These are phyloP conservation scores for Scaptomyza hsui DNA, from an alignment of 1,140 invertebrate species.

Conservation along the genomic window DNA sequence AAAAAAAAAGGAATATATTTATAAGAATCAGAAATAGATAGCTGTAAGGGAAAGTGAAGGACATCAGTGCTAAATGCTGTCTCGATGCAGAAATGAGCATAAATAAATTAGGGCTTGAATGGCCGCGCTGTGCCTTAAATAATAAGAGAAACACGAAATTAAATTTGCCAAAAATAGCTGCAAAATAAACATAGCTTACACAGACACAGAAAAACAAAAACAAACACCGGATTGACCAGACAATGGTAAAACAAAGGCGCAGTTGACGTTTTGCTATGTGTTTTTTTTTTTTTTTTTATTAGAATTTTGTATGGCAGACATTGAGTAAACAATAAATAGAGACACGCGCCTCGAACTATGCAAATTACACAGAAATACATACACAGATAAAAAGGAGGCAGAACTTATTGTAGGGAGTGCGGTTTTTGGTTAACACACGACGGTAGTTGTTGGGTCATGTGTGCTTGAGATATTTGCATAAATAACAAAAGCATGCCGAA, in stretches of 20 bases:
- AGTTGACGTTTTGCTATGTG: conserved; percentile 10
- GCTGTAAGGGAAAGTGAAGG: conserved; percentile 41
- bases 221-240: conserved; percentile 39
- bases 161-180: conserved; percentile 54
- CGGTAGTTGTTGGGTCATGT: too few species aligned
- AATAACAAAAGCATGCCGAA: conserved; percentile 62
- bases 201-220: conserved; percentile 9
- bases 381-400: conserved; percentile 29
- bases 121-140: conserved; percentile 30
- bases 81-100: conserved; percentile 46
- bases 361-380: conserved; percentile 61
- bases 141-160: conserved; percentile 45
- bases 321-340: conserved; percentile 64
- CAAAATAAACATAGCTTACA: conserved; percentile 40
- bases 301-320: conserved; percentile 23
- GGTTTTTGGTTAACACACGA: conserved; percentile 49
- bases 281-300: too few species aligned
- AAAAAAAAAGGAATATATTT: background rate
- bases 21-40: conserved; percentile 10
- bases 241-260: conserved; percentile 47
- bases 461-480: conserved; percentile 55
- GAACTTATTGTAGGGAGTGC: conserved; percentile 17
- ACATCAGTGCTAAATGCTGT: conserved; percentile 34
- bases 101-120: conserved; percentile 60
- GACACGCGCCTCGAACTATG: conserved; percentile 69